Evolutionary conservation across 2,888 invertebrate species (phyloP).

Genomic region (Nemapogon koenigi): DNA sequence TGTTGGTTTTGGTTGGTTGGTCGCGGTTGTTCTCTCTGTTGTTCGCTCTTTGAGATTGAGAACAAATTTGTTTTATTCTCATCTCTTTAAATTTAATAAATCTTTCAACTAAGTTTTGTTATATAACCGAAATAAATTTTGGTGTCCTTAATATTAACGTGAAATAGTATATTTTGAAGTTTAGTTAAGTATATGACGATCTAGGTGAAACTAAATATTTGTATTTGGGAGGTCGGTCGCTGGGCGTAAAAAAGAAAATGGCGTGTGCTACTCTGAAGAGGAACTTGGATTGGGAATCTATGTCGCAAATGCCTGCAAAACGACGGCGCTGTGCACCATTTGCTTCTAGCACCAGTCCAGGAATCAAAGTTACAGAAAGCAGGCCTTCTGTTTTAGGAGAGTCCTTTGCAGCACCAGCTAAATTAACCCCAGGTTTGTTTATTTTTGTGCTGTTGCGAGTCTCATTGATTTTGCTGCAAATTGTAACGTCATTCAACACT

Average conservation of each 20-base stretch:
- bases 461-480: slow-evolving; percentile 3
- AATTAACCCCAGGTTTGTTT: slow-evolving; percentile 88
- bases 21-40: too few relatives aligned
- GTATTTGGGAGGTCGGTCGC: slow-evolving; percentile 46
- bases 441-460: slow-evolving; percentile 22
- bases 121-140: too few relatives aligned
- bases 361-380: slow-evolving; percentile 59
- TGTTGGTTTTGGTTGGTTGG: too few relatives aligned
- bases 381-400: slow-evolving; percentile 84
- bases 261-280: slow-evolving; percentile 98
- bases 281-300: slow-evolving; percentile 93
- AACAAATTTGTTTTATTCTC: too few relatives aligned
- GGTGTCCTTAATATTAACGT: too few relatives aligned
- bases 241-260: slow-evolving; percentile 79
- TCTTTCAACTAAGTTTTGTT: neutral
- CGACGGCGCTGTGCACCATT: slow-evolving; percentile 91
- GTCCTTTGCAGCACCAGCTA: slow-evolving; percentile 71
- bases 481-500: too few relatives aligned
- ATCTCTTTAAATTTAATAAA: slow-evolving; percentile 6
- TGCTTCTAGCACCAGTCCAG: slow-evolving; percentile 68
- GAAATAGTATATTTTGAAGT: slow-evolving; percentile 34
- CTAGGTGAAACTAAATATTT: slow-evolving; percentile 28
- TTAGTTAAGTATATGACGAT: slow-evolving; percentile 33
- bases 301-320: slow-evolving; percentile 87
- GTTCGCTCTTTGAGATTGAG: too few relatives aligned